Evolutionary conservation across 2,797 vertebrate species (phyloP).

Genomic region (Linurgus olivaceus): DNA sequence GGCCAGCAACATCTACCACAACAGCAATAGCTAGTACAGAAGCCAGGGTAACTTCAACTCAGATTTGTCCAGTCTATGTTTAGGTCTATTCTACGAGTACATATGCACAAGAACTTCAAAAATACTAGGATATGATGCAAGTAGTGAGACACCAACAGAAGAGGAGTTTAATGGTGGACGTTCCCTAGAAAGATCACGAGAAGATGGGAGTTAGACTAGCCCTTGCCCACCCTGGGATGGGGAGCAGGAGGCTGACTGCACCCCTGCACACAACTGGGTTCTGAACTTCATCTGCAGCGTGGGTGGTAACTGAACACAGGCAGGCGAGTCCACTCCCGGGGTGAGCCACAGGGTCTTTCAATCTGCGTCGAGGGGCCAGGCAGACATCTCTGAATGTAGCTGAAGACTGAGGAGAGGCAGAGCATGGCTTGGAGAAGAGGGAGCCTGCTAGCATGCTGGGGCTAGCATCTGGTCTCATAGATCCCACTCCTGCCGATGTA

Average conservation of each 20-base stretch:
- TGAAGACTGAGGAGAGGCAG: slow-evolving; percentile 60
- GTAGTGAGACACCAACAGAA: slow-evolving; percentile 74
- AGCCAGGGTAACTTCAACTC: slow-evolving; percentile 67
- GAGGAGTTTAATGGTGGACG: slow-evolving; percentile 65
- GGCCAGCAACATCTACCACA: slow-evolving; percentile 70
- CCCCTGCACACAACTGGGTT: neutral
- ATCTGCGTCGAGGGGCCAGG: slow-evolving; percentile 44
- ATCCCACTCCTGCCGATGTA: slow-evolving; percentile 98
- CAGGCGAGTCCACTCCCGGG: slow-evolving; percentile 22
- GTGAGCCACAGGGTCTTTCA: slow-evolving; percentile 43
- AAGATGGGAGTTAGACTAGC: slow-evolving; percentile 60
- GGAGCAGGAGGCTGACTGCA: slow-evolving; percentile 22
- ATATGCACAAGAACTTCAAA: slow-evolving; percentile 74
- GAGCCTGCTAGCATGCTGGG: slow-evolving; percentile 3
- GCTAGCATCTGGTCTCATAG: slow-evolving; percentile 98
- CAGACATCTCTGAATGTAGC: slow-evolving; percentile 57
- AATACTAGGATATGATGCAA: slow-evolving; percentile 73
- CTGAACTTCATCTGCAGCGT: slow-evolving; percentile 51
- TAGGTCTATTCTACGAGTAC: slow-evolving; percentile 72
- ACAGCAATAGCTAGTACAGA: slow-evolving; percentile 70
- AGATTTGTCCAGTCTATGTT: slow-evolving; percentile 73
- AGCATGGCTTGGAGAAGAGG: slow-evolving; percentile 66
- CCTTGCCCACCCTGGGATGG: slow-evolving; percentile 50
- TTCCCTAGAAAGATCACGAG: slow-evolving; percentile 66
- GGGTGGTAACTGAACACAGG: slow-evolving; percentile 9